These are phyloP conservation scores for Fulmarus glacialis DNA, from an alignment of 2,113 vertebrate genomes.

Conservation along the genomic window DNA sequence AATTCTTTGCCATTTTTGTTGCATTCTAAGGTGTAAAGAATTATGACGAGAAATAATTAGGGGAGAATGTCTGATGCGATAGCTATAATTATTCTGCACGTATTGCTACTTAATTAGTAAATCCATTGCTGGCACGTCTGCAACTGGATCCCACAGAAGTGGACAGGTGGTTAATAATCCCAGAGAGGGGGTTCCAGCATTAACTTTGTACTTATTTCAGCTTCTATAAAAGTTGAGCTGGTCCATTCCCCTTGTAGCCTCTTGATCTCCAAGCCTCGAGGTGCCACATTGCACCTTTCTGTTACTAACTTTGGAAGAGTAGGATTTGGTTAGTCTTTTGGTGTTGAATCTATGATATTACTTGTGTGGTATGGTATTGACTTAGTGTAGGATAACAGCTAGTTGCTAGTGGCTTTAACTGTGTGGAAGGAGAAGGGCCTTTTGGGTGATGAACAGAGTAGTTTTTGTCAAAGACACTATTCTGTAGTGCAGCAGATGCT, in stretches of 20 bases:
- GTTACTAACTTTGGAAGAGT: not conserved
- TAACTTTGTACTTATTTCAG: not conserved
- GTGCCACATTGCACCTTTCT: not conserved
- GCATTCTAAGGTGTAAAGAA: not conserved
- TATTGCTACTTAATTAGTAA: slow-evolving; percentile 47
- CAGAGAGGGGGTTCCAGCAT: not conserved
- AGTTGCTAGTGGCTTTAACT: not conserved
- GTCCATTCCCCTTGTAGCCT: not conserved
- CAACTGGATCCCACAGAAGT: not conserved
- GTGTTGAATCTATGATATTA: not conserved
- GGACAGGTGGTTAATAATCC: not conserved
- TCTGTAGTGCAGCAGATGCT: not conserved
- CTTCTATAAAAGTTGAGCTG: not conserved
- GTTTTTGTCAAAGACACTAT: not conserved
- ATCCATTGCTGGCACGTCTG: not conserved
- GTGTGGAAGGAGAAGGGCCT: not conserved
- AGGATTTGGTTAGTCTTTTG: not conserved
- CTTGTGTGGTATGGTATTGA: not conserved
- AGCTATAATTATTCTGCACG: slow-evolving; percentile 32
- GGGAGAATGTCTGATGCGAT: not conserved
- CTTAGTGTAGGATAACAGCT: not conserved
- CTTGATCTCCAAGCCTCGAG: not conserved
- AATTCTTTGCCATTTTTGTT: not conserved
- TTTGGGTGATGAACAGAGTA: not conserved
- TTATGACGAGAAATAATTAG: not conserved